phyloP scores from a whole-genome alignment of 2,113 vertebrate genomes.

The Ailuropoda melanoleuca region DNA sequence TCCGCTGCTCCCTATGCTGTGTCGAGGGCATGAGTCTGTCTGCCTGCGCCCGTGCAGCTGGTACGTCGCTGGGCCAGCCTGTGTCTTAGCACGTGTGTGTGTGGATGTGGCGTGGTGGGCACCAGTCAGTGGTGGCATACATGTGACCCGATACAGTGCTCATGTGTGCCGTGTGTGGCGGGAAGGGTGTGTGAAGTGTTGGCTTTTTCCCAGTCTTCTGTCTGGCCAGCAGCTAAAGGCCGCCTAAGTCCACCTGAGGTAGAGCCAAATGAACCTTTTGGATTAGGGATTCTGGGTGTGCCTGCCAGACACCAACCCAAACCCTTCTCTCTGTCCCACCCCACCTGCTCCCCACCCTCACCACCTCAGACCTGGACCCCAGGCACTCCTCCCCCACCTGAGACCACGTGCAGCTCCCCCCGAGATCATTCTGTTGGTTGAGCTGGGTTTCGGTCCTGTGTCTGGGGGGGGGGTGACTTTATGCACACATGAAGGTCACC shows the following conservation, averaged over 20 bases:
- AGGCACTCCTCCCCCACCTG: not conserved
- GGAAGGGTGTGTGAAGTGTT: not conserved
- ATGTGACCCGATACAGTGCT: not conserved
- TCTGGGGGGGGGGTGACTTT: accelerated
- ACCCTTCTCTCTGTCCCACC: not conserved
- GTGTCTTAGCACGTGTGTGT: not conserved
- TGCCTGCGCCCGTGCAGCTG: accelerated
- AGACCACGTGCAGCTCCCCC: not conserved
- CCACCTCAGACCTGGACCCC: not conserved
- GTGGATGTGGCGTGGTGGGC: not conserved
- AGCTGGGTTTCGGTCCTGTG: not conserved
- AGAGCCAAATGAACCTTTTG: not conserved
- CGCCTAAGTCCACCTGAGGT: not conserved
- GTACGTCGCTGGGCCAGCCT: not conserved
- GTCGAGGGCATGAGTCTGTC: not conserved
- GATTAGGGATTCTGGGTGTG: not conserved
- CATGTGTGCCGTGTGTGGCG: not conserved
- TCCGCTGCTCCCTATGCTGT: accelerated
- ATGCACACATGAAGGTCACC: not conserved
- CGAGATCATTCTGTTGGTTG: not conserved
- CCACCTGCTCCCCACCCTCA: not conserved
- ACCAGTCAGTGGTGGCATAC: too few species aligned
- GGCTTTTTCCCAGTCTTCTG: not conserved
- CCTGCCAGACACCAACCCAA: not conserved
- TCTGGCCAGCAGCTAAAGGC: not conserved